Conservation (phyloP, 2,888 invertebrate species). For the Leucoptera coffeella region DNA sequence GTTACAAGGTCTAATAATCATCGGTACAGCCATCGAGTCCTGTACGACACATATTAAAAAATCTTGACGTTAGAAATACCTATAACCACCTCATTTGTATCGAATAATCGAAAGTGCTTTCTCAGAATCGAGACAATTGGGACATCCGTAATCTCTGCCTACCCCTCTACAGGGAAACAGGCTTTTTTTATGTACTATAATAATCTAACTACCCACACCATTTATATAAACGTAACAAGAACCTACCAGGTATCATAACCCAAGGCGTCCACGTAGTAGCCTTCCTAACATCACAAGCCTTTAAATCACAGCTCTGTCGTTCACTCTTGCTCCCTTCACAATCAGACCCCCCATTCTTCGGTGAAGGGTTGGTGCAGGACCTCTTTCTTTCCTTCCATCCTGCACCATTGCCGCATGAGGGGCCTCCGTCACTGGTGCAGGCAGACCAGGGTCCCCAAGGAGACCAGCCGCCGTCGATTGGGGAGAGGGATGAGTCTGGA, state of each 20-base stretch:
- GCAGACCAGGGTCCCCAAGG: constrained; percentile 75
- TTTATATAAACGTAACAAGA: too few relatives aligned
- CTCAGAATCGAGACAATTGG: too few relatives aligned
- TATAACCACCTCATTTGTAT: too few relatives aligned
- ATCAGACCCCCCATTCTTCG: constrained; percentile 63
- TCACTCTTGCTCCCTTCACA: constrained; percentile 73
- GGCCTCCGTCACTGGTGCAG: constrained; percentile 69
- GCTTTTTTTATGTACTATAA: too few relatives aligned
- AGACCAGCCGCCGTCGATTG: constrained; percentile 75
- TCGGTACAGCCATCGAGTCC: background rate
- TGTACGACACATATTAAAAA: too few relatives aligned
- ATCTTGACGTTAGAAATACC: too few relatives aligned
- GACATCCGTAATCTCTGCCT: too few relatives aligned
- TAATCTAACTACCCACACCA: too few relatives aligned
- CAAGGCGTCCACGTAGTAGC: constrained; percentile 75
- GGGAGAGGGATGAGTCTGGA: constrained; percentile 50
- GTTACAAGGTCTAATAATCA: too few relatives aligned
- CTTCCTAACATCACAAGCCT: constrained; percentile 67
- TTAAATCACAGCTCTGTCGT: constrained; percentile 68
- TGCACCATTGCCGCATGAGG: constrained; percentile 82
- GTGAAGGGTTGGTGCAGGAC: constrained; percentile 65
- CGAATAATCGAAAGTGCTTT: too few relatives aligned
- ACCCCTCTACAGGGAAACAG: too few relatives aligned
- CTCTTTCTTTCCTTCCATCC: constrained; percentile 63
- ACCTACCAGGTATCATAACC: constrained; percentile 45